A percentile compares a stretch with the other conserved stretches of the same genome.
phyloP scores from a whole-genome alignment of 2,888 invertebrate species.

The Caenorhabditis panamensis region DNA sequence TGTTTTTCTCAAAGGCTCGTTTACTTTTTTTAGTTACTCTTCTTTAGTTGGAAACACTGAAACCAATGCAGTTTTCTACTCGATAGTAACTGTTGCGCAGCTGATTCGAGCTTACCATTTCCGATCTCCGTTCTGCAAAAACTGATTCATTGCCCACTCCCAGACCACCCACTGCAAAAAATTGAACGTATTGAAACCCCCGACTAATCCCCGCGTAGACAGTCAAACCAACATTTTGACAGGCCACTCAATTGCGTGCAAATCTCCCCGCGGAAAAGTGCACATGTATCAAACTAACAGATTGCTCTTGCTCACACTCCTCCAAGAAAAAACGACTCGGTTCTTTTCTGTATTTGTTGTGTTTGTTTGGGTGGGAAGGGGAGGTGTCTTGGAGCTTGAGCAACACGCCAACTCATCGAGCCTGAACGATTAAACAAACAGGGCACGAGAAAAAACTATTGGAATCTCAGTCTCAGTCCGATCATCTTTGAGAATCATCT shows the following conservation, averaged over 20 bases:
- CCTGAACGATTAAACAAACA: conserved; percentile 50
- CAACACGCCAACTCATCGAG: conserved; percentile 36
- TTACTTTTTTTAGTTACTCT: too few relatives aligned
- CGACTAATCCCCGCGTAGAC: background rate
- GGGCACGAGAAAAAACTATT: conserved; percentile 19
- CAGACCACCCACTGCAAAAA: conserved; percentile 1
- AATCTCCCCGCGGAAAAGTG: conserved; percentile 28
- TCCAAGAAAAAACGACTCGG: conserved; percentile 41
- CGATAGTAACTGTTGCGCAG: too few relatives aligned
- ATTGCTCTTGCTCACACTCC: background rate
- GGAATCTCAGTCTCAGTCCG: conserved; percentile 23
- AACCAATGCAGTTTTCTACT: too few relatives aligned
- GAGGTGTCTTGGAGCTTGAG: conserved; percentile 20
- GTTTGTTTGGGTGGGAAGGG: conserved; percentile 50
- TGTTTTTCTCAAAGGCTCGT: too few relatives aligned
- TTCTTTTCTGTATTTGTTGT: conserved; percentile 3
- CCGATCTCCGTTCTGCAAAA: too few relatives aligned
- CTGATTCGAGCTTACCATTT: too few relatives aligned
- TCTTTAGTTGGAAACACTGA: too few relatives aligned
- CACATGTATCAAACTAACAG: conserved; percentile 52
- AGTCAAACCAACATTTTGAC: conserved; percentile 25
- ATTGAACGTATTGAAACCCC: conserved; percentile 21
- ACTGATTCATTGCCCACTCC: too few relatives aligned
- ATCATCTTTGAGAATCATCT: conserved; percentile 45
- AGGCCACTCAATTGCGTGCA: conserved; percentile 13